phyloP scores from a whole-genome alignment of 2,797 vertebrate genomes.

The Dendrocincla fuliginosa region DNA sequence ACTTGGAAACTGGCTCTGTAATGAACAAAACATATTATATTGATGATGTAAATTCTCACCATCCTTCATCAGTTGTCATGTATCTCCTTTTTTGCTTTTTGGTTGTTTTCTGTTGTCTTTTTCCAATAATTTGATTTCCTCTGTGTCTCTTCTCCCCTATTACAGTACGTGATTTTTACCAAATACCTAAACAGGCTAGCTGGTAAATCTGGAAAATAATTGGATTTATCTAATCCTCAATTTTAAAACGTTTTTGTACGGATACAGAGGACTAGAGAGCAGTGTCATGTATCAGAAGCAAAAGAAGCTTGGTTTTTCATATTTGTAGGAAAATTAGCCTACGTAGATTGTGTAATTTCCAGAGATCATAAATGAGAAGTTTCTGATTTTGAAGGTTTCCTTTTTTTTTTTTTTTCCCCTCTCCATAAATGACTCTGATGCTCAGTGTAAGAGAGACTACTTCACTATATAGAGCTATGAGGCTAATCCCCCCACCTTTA shows the following conservation, averaged over 20 bases:
- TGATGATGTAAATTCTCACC: neutral
- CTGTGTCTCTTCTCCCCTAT: neutral
- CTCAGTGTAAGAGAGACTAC: neutral
- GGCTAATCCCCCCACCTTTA: conserved; percentile 56
- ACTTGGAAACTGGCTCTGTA: neutral
- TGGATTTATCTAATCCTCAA: conserved; percentile 26
- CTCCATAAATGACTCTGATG: neutral
- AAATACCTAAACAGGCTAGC: neutral
- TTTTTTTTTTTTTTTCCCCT: neutral
- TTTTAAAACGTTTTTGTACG: neutral
- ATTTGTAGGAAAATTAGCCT: neutral
- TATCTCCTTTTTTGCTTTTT: neutral
- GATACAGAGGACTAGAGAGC: neutral
- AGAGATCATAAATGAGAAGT: neutral
- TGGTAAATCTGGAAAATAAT: conserved; percentile 34
- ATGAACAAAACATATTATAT: neutral
- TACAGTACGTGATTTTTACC: neutral
- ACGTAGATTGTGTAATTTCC: neutral
- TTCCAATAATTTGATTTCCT: neutral
- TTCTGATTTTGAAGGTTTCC: neutral
- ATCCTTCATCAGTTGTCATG: neutral
- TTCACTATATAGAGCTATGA: neutral
- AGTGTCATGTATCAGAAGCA: neutral
- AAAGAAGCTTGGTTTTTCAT: neutral
- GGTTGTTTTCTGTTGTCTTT: neutral